Percentiles rank a stretch among this genome's conserved stretches.
Conservation (phyloP, 1,140 invertebrate genomes). For the Neodiprion virginianus region DNA sequence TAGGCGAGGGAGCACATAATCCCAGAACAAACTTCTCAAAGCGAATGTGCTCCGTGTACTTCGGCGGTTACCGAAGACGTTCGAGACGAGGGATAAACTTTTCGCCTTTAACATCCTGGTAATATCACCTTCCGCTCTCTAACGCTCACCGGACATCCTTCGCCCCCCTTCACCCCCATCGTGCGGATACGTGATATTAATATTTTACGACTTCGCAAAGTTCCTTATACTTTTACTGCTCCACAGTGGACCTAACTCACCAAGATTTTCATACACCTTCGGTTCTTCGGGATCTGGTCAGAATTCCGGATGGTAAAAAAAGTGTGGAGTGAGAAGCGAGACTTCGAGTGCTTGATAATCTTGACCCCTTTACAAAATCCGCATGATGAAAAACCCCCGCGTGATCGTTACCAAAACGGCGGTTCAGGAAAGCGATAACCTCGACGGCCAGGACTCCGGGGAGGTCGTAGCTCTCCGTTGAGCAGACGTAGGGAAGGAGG, state of each 20-base stretch:
- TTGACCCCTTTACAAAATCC: background rate
- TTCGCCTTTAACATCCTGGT: background rate
- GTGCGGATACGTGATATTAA: background rate
- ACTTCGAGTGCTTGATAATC: too few relatives aligned
- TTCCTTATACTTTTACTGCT: background rate
- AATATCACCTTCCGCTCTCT: background rate
- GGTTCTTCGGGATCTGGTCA: too few relatives aligned
- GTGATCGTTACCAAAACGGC: background rate
- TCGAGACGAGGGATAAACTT: constrained; percentile 1
- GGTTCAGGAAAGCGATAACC: constrained; percentile 1
- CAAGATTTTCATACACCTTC: too few relatives aligned
- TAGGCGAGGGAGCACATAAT: background rate
- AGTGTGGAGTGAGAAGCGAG: too few relatives aligned
- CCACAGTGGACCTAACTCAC: too few relatives aligned
- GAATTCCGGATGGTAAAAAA: too few relatives aligned
- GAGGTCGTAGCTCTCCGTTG: constrained; percentile 11
- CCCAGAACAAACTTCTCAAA: constrained; percentile 7
- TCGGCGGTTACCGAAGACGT: background rate
- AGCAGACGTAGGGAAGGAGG: background rate
- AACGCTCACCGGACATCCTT: background rate
- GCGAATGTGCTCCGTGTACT: background rate
- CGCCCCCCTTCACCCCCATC: background rate
- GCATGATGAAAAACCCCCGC: background rate
- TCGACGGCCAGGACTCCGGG: constrained; percentile 1
- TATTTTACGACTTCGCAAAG: background rate